These are phyloP conservation scores for Drosophila algonquin DNA, from an alignment of 2,888 invertebrate genomes.

Conservation along the genomic window DNA sequence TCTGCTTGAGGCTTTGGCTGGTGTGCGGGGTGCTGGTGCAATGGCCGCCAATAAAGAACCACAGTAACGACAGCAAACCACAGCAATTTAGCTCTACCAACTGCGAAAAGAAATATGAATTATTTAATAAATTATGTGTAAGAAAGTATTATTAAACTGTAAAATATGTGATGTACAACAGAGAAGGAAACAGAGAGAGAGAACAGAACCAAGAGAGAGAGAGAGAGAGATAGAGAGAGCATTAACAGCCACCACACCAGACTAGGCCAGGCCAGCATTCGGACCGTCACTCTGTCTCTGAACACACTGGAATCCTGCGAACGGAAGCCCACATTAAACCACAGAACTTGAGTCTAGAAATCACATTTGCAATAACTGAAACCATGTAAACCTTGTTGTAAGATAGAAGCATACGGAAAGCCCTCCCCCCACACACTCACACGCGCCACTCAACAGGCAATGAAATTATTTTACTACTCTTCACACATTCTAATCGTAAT, in stretches of 20 bases:
- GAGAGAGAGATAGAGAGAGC: constrained; percentile 16
- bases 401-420: constrained; percentile 1
- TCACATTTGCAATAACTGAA: constrained; percentile 38
- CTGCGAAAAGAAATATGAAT: constrained; percentile 49
- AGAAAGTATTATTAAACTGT: constrained; percentile 81
- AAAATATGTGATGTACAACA: constrained; percentile 75
- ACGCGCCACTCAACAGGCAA: constrained; percentile 19
- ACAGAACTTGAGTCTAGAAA: constrained; percentile 17
- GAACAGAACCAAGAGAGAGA: constrained; percentile 11
- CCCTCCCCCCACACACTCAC: not conserved
- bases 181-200: constrained; percentile 20
- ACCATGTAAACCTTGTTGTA: constrained; percentile 23
- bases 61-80: constrained; percentile 39
- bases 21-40: constrained; percentile 30
- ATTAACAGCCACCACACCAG: constrained; percentile 28
- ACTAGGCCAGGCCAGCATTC: constrained; percentile 13
- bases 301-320: not conserved
- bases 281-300: constrained; percentile 16
- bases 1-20: constrained; percentile 37
- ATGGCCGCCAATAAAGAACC: constrained; percentile 13
- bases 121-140: constrained; percentile 74
- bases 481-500: constrained; percentile 20
- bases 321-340: constrained; percentile 6
- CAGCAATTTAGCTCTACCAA: constrained; percentile 35
- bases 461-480: constrained; percentile 31